Conservation (phyloP, 2,113 vertebrate species). For the Grammomys dolichurus region DNA sequence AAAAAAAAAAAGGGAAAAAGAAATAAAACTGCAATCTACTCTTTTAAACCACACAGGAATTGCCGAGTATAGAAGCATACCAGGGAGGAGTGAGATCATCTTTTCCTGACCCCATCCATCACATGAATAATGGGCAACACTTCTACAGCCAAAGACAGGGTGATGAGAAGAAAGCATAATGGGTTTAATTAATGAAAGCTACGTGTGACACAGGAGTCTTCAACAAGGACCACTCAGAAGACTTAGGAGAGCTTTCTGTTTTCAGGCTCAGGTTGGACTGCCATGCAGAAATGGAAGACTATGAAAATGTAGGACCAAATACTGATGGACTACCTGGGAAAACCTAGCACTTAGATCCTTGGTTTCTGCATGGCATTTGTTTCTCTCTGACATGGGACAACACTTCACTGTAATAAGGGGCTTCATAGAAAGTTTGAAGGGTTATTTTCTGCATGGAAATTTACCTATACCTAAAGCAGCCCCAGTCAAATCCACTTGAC, state of each 20-base stretch:
- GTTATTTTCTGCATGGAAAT: neutral
- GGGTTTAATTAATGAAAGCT: neutral
- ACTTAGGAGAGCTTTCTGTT: neutral
- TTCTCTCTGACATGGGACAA: neutral
- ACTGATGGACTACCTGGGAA: neutral
- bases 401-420: neutral
- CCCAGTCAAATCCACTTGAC: neutral
- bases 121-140: neutral
- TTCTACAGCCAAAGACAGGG: neutral
- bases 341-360: neutral
- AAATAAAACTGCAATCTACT: neutral
- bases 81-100: neutral
- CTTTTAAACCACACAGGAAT: conserved; percentile 18
- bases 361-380: neutral
- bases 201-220: neutral
- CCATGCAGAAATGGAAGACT: neutral
- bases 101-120: neutral
- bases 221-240: neutral
- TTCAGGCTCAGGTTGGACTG: neutral
- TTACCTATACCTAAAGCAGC: neutral
- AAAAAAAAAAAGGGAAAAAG: neutral
- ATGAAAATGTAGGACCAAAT: neutral
- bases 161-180: neutral
- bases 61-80: neutral
- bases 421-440: neutral